Conservation (phyloP, 1,140 invertebrate species). For the Neomicropteryx cornuta region DNA sequence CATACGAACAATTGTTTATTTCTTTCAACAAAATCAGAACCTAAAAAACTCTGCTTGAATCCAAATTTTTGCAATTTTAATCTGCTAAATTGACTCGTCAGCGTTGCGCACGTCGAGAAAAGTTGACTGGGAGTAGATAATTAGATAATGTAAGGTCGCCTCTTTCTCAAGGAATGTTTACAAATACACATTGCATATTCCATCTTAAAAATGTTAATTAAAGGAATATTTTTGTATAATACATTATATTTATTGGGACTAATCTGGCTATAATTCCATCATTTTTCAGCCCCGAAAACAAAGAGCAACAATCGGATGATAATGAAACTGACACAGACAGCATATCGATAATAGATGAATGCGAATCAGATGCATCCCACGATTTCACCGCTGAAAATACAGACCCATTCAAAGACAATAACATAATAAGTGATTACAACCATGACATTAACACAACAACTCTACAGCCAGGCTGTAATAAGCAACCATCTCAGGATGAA, state of each 20-base stretch:
- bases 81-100: too few species aligned
- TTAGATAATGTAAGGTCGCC: too few species aligned
- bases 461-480: conserved; percentile 15
- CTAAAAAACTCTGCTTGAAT: too few species aligned
- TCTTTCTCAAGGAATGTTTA: too few species aligned
- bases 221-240: not conserved
- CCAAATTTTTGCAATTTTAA: too few species aligned
- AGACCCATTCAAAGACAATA: conserved; percentile 14
- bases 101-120: too few species aligned
- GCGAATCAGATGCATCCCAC: conserved; percentile 16
- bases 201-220: not conserved
- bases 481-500: conserved; percentile 17
- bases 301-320: conserved; percentile 19
- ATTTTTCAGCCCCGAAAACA: conserved; percentile 5
- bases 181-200: too few species aligned
- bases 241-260: not conserved
- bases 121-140: too few species aligned
- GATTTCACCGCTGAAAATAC: conserved; percentile 16
- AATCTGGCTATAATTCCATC: not conserved
- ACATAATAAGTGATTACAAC: conserved; percentile 8
- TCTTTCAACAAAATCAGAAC: too few species aligned
- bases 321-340: conserved; percentile 34
- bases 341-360: conserved; percentile 34
- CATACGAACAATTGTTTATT: too few species aligned
- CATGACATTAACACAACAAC: conserved; percentile 12